Evolutionary conservation across 2,113 vertebrate genomes (phyloP).

Genomic region (Passer montanus): DNA sequence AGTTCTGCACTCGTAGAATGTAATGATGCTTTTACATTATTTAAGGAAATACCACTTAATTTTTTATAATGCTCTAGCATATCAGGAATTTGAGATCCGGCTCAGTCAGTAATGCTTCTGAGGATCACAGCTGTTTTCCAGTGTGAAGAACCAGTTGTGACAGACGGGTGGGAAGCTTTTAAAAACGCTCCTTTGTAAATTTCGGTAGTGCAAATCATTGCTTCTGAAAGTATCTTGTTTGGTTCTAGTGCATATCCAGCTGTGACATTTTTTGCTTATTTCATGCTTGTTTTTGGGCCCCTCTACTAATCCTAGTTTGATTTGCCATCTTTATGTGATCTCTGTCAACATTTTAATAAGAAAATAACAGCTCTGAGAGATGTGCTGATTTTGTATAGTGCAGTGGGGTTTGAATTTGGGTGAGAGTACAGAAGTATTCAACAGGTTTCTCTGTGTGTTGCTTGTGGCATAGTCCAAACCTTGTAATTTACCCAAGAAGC

Average conservation of each 20-base stretch:
- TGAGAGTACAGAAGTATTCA: not conserved
- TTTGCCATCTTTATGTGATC: not conserved
- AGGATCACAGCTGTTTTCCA: not conserved
- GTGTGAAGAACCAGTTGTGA: not conserved
- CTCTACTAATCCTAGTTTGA: not conserved
- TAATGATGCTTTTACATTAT: conserved; percentile 33
- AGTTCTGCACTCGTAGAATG: not conserved
- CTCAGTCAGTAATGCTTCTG: not conserved
- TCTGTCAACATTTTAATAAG: not conserved
- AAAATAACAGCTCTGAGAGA: not conserved
- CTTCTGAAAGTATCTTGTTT: not conserved
- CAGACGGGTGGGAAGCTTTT: not conserved
- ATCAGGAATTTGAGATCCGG: conserved; percentile 35
- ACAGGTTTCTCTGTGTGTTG: not conserved
- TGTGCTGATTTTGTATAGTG: not conserved
- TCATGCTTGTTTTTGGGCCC: not conserved
- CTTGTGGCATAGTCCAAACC: not conserved
- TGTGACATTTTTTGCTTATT: not conserved
- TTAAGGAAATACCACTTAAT: conserved; percentile 53
- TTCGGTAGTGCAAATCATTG: not conserved
- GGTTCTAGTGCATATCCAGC: not conserved
- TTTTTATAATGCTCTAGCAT: conserved; percentile 49
- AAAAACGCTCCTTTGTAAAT: not conserved
- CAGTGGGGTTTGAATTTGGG: not conserved
- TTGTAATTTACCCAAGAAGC: not conserved